Percentiles rank a stretch among this genome's conserved stretches.
Evolutionary conservation across 2,113 vertebrate species (phyloP).

Genomic region (Pelobates fuscus): DNA sequence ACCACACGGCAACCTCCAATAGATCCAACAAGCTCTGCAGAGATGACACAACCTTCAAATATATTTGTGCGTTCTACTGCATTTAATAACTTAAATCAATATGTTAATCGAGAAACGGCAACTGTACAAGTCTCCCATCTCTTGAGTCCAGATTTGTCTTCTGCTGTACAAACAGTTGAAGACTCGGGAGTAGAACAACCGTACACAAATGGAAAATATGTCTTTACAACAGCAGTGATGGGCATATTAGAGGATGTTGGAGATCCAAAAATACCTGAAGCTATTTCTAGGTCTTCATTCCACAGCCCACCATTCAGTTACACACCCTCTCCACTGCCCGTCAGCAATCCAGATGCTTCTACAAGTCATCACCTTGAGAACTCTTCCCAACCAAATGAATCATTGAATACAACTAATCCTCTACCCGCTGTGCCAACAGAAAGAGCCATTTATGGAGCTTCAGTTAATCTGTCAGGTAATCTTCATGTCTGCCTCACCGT

Average conservation of each 20-base stretch:
- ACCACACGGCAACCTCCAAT: not conserved
- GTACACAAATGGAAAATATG: not conserved
- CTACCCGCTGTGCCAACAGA: slow-evolving; percentile 64
- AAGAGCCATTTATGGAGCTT: slow-evolving; percentile 61
- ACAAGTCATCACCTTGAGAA: slow-evolving; percentile 17
- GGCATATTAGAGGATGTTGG: not conserved
- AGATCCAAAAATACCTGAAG: not conserved
- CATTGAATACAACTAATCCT: slow-evolving; percentile 44
- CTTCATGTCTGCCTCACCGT: slow-evolving; percentile 48
- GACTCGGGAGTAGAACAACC: not conserved
- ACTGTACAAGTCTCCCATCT: slow-evolving; percentile 23
- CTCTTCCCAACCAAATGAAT: slow-evolving; percentile 9
- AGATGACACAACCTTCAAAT: not conserved
- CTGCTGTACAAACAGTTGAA: not conserved
- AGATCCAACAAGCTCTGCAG: not conserved
- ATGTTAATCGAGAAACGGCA: not conserved
- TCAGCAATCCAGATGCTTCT: slow-evolving; percentile 37
- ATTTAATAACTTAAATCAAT: not conserved
- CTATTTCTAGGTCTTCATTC: not conserved
- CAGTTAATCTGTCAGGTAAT: slow-evolving; percentile 58
- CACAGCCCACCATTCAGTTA: slow-evolving; percentile 27
- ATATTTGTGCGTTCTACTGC: not conserved
- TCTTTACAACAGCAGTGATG: not conserved
- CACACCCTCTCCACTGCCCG: slow-evolving; percentile 32
- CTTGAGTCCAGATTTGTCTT: slow-evolving; percentile 4